Conservation (phyloP, 1,140 invertebrate genomes). For the Saccostrea cuccullata region DNA sequence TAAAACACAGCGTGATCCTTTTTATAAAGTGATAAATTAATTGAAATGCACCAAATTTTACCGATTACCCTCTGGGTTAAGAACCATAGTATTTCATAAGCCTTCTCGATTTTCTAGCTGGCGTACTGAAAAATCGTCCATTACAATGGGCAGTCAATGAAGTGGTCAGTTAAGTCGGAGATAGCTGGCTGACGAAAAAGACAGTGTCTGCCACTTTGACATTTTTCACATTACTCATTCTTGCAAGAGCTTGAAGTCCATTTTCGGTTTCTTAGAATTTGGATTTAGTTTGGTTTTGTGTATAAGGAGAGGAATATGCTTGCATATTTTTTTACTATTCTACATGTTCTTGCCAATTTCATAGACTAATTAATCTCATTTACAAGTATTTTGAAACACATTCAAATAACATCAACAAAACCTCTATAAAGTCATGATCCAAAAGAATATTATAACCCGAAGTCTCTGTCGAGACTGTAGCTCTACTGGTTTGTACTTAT, state of each 20-base stretch:
- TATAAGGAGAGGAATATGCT: neutral
- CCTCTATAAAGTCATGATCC: no score
- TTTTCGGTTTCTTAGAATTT: neutral
- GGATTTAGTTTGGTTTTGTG: neutral
- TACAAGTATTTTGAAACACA: neutral
- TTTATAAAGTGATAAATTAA: neutral
- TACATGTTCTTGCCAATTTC: neutral
- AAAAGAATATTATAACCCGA: no score
- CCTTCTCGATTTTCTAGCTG: neutral
- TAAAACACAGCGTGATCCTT: neutral
- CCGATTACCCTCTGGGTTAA: neutral
- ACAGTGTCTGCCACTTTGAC: neutral
- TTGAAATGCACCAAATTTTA: neutral
- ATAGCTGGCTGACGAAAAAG: conserved; percentile 1
- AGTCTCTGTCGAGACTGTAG: no score
- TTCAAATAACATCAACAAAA: no score
- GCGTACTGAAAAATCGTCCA: neutral
- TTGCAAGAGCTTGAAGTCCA: neutral
- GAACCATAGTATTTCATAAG: neutral
- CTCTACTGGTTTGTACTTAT: no score
- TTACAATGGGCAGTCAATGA: neutral
- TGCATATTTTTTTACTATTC: neutral
- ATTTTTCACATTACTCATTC: neutral
- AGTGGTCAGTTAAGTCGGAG: neutral
- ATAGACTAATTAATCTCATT: neutral